Evolutionary conservation across 2,797 vertebrate genomes (phyloP), one percentile per base, ranked within the genome.

Genomic region (Sus cebifrons): DNA sequence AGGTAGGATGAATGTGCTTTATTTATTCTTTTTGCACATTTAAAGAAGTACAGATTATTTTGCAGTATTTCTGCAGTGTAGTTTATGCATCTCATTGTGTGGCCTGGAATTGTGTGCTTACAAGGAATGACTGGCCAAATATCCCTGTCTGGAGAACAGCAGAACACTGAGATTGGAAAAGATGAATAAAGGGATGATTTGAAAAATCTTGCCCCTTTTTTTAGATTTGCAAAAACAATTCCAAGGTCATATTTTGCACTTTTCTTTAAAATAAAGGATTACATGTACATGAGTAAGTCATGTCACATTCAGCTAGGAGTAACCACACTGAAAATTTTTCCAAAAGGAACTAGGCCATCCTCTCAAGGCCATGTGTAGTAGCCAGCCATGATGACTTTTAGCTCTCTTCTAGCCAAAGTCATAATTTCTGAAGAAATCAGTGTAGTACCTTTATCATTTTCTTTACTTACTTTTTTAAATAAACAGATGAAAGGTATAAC

Each of bases 281-380:
- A 13, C 36, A 2, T 94, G 84, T 85, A 13, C 15, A 36, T 60
- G 49, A 90, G 77, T 93, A 93, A 96, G 92, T 89, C 6, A 16
- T 97, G 87, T 87, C 95, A 79, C 79, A 92, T 89, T 96, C 29
- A 54, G 70, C 79, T 29, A 86, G 89, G 81, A 98, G 70, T 85
- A 96, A 68, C 83, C 44, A 82, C 49, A 90, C 64, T 81, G 96
- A 77, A 96, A 86, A 56, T 90, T 93, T 96, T 96, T 97, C 83
- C 84, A 83, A 96, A 96, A 98, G 79, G 36, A 96, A 97, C 92
- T 96, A 96, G 93, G 54, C 84, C 91, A 90, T 95, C 65, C 52
- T 97, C 96, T 97, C 93, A 97, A 92, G 92, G 89, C 89, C 83
- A 25, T 58, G n/a, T 95, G 56, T 95, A 78, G 52, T 94, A 88